A percentile compares a stretch with the other conserved stretches of the same genome.
Conservation (phyloP, 1,140 invertebrate genomes). For the Dufourea novaeangliae region DNA sequence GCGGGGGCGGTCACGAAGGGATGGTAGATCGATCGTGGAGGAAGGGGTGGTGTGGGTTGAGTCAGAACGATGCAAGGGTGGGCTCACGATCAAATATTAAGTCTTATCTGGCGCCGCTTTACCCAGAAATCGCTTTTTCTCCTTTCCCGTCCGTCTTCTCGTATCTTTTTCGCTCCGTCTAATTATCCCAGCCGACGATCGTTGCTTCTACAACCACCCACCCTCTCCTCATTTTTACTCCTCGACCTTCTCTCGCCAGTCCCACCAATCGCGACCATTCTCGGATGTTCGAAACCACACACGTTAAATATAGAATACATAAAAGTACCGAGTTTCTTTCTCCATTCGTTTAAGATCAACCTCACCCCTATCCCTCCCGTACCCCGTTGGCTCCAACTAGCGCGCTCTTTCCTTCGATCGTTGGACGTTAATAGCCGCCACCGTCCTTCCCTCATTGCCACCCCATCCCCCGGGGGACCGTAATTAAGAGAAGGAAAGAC, state of each 20-base stretch:
- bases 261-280: slow-evolving; percentile 39
- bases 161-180: slow-evolving; percentile 69
- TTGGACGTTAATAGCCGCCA: slow-evolving; percentile 67
- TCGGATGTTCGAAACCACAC: slow-evolving; percentile 61
- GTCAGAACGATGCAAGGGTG: slow-evolving; percentile 72
- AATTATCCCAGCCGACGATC: slow-evolving; percentile 72
- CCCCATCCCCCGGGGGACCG: slow-evolving; percentile 45
- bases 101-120: slow-evolving; percentile 80
- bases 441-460: slow-evolving; percentile 32
- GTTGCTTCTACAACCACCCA: slow-evolving; percentile 43
- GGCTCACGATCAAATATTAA: slow-evolving; percentile 80
- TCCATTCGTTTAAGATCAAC: slow-evolving; percentile 38
- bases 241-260: slow-evolving; percentile 25
- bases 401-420: slow-evolving; percentile 59
- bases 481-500: slow-evolving; percentile 68
- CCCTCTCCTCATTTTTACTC: neutral
- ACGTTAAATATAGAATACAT: slow-evolving; percentile 61
- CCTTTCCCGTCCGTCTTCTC: slow-evolving; percentile 33
- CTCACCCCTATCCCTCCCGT: slow-evolving; percentile 2
- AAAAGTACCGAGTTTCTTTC: slow-evolving; percentile 57
- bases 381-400: slow-evolving; percentile 17
- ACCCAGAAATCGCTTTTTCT: slow-evolving; percentile 65
- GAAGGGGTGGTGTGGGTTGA: slow-evolving; percentile 54
- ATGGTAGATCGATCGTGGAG: slow-evolving; percentile 67
- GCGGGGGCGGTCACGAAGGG: neutral